Percentiles rank a stretch among this genome's conserved stretches.
phyloP scores from a whole-genome alignment of 1,140 invertebrate genomes.

The Drosophila serrata region DNA sequence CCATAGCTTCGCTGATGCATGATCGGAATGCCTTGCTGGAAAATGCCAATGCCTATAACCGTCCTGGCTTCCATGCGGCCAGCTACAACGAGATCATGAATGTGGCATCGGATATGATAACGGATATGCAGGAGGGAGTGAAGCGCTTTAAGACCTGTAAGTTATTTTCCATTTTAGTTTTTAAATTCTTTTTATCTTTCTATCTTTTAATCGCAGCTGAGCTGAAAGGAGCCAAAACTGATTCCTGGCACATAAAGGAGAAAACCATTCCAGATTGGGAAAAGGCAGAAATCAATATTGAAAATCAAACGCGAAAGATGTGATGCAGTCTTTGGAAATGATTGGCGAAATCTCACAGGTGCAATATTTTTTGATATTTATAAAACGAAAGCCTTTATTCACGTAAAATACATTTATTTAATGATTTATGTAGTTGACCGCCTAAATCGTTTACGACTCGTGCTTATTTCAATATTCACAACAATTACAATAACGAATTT shows the following conservation, averaged over 20 bases:
- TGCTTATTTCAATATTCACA: constrained; percentile 81
- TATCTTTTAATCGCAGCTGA: constrained; percentile 85
- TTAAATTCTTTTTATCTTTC: neutral
- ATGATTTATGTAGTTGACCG: constrained; percentile 61
- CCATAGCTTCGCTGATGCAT: constrained; percentile 90
- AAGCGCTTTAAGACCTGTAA: constrained; percentile 88
- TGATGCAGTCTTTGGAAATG: neutral
- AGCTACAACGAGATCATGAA: constrained; percentile 90
- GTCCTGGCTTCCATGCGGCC: constrained; percentile 87
- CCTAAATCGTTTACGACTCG: constrained; percentile 71
- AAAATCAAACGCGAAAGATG: constrained; percentile 33
- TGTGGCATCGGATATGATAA: constrained; percentile 87
- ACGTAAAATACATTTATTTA: constrained; percentile 79
- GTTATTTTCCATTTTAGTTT: neutral
- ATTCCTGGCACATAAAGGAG: constrained; percentile 88
- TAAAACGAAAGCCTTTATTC: constrained; percentile 67
- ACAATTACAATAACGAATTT: constrained; percentile 84
- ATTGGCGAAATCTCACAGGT: neutral
- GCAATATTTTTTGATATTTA: constrained; percentile 36
- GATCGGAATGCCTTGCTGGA: constrained; percentile 88
- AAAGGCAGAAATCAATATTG: constrained; percentile 80
- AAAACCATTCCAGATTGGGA: constrained; percentile 87
- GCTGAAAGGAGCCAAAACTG: constrained; percentile 91
- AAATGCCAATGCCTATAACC: constrained; percentile 88
- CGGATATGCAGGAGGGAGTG: constrained; percentile 90